These are phyloP conservation scores for Lysandra coridon DNA, from an alignment of 2,888 invertebrate genomes.

Conservation along the genomic window DNA sequence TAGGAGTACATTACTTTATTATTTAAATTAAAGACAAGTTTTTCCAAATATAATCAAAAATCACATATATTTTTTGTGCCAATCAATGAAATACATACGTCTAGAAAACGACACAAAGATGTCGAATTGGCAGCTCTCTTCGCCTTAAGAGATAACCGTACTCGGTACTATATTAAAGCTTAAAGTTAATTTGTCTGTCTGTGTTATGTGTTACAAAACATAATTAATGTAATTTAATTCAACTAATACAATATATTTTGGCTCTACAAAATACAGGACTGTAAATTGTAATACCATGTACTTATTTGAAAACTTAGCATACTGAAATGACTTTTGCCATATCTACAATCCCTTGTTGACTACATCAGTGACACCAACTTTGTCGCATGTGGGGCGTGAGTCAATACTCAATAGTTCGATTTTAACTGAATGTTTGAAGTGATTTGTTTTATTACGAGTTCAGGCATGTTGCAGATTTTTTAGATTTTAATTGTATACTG, in stretches of 20 bases:
- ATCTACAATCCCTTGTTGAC: neutral
- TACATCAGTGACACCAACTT: neutral
- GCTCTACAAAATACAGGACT: neutral
- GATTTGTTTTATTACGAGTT: constrained; percentile 10
- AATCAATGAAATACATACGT: too few species aligned
- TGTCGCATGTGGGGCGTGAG: constrained; percentile 9
- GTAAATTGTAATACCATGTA: too few species aligned
- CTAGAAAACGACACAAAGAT: too few species aligned
- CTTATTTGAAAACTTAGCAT: neutral
- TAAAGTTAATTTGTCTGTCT: too few species aligned
- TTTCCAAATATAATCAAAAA: too few species aligned
- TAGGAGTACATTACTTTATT: too few species aligned
- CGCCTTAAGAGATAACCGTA: too few species aligned
- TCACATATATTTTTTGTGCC: too few species aligned
- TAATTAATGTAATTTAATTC: neutral
- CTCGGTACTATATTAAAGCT: too few species aligned
- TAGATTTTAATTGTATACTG: neutral
- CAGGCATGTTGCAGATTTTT: neutral
- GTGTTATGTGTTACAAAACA: too few species aligned
- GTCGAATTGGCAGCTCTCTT: too few species aligned
- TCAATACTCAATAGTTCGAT: constrained; percentile 23
- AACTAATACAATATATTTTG: neutral
- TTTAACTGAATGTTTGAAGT: constrained; percentile 10
- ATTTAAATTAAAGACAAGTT: too few species aligned
- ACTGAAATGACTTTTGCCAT: neutral